Conservation (phyloP, 2,888 invertebrate genomes). For the Ichneumoninae sp. region DNA sequence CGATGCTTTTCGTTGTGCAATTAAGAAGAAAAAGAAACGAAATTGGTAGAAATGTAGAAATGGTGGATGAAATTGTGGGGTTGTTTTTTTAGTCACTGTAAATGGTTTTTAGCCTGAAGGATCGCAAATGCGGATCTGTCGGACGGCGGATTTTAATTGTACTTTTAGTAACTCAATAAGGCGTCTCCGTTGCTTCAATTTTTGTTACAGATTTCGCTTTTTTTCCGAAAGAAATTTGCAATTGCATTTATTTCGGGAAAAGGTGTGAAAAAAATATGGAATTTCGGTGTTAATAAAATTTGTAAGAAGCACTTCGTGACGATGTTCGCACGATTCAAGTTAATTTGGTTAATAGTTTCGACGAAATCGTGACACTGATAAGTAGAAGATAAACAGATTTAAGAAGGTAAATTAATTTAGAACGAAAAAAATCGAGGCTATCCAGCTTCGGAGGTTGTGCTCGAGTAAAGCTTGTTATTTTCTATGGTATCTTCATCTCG, state of each 20-base stretch:
- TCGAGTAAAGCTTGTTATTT: slow-evolving; percentile 30
- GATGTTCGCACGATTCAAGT: background rate
- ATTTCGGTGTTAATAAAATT: background rate
- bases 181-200: background rate
- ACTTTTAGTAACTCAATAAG: background rate
- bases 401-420: background rate
- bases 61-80: background rate
- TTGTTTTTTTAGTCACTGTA: background rate
- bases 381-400: background rate
- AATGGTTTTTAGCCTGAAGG: background rate
- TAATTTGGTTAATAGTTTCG: background rate
- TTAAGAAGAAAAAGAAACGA: slow-evolving; percentile 9
- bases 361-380: background rate
- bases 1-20: slow-evolving; percentile 22
- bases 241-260: background rate
- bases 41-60: background rate
- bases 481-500: slow-evolving; percentile 48
- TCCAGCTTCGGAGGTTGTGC: background rate
- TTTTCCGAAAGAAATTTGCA: background rate
- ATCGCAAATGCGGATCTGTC: background rate
- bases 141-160: background rate
- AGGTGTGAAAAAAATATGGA: background rate
- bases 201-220: background rate
- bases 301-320: background rate
- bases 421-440: background rate